Conservation (phyloP, 1,140 invertebrate species). For the Aplysia californica region DNA sequence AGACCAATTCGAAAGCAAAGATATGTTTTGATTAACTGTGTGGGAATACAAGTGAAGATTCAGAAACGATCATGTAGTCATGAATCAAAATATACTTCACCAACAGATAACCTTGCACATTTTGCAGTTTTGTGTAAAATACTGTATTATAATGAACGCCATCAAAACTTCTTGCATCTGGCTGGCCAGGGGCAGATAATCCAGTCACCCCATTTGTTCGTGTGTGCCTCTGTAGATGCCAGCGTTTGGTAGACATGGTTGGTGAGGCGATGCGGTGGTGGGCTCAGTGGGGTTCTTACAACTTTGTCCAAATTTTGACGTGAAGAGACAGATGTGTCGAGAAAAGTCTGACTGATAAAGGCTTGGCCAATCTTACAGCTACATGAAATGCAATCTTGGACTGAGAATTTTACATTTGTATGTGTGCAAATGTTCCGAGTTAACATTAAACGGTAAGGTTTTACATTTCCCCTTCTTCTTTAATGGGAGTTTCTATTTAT, state of each 20-base stretch:
- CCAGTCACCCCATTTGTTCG: conserved; percentile 20
- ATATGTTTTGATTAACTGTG: neutral
- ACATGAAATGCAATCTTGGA: too few species aligned
- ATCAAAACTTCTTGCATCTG: too few species aligned
- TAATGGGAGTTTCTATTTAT: too few species aligned
- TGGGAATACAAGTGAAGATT: neutral
- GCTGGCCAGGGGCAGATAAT: conserved; percentile 30
- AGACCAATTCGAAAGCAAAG: too few species aligned
- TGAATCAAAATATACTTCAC: neutral
- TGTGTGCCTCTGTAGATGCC: conserved; percentile 19
- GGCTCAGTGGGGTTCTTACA: conserved; percentile 4
- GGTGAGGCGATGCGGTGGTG: conserved; percentile 13
- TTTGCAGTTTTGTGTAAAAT: conserved; percentile 17
- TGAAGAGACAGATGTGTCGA: too few species aligned
- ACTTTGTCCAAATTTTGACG: neutral
- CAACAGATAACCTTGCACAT: neutral
- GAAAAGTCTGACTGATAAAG: too few species aligned
- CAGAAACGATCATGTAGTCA: neutral
- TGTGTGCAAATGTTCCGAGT: too few species aligned
- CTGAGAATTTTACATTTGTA: too few species aligned
- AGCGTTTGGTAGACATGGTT: conserved; percentile 6
- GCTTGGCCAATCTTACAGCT: too few species aligned
- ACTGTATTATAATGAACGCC: conserved; percentile 17
- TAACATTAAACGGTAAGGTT: too few species aligned
- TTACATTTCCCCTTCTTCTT: too few species aligned